Evolutionary conservation across 2,888 invertebrate genomes (phyloP), one percentile per base, ranked within the genome.

Genomic region (Syrphus vitripennis): DNA sequence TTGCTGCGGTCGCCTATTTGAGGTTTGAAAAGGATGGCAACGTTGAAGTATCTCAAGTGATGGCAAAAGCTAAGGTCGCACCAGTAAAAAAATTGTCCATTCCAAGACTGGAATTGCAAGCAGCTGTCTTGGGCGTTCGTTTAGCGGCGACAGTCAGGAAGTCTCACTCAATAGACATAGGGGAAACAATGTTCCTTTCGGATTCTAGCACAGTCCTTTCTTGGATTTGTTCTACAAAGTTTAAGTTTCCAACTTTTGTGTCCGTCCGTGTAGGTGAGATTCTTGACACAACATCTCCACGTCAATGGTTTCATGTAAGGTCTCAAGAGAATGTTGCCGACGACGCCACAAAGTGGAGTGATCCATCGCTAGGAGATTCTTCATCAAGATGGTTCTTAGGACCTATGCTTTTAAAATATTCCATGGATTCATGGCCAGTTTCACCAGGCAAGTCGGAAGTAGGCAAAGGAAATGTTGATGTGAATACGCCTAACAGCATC

Each of bases 231-330:
- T 59, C 59, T 14, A 37, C 59, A n/a, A 37, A 24, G 14, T 59
- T 37, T 24, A 59, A 59, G 59, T 59, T 59, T n/a, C 67, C 59
- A 12, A 14, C 65, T 4, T 79, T 79, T 7, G 65, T 79, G 24
- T 34, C 78, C 21, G 21, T 37, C 29, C n/a, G n/a, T n/a, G n/a
- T n/a, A n/a, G n/a, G n/a, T n/a, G n/a, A n/a, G n/a, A n/a, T n/a
- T n/a, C n/a, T n/a, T n/a, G n/a, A n/a, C n/a, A n/a, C n/a, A n/a
- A n/a, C n/a, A n/a, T n/a, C n/a, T n/a, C n/a, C 42, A 19, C 63
- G 71, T n/a, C 42, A 70, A 42, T 78, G 78, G 71, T 63, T 55
- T 57, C 71, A 78, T 45, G 31, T 78, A 24, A 12, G 59, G 19
- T 37, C 77, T 14, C 42, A 31, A 31, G 53, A 63, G 14, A 63